Evolutionary conservation across 2,888 invertebrate species (phyloP), one percentile per base, ranked within the genome.

Genomic region (Nesidiocoris tenuis): DNA sequence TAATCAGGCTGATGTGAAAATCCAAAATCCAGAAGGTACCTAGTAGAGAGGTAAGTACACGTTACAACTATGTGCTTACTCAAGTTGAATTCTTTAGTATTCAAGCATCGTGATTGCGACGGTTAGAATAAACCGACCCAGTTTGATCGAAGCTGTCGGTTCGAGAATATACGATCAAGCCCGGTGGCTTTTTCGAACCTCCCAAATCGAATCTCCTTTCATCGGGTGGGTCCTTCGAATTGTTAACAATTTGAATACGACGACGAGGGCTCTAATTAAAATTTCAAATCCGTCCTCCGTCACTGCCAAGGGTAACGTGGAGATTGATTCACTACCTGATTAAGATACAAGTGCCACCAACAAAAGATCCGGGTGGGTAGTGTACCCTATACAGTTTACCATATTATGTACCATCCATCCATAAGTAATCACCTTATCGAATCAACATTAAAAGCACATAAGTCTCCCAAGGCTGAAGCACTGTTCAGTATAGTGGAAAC

Each of bases 391-490:
- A n/a, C n/a, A n/a, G n/a, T n/a, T n/a, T n/a, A n/a, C n/a, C n/a
- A n/a, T n/a, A n/a, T n/a, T n/a, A n/a, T n/a, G n/a, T n/a, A n/a
- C n/a, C n/a, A n/a, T n/a, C n/a, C n/a, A n/a, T n/a, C n/a, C n/a
- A n/a, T n/a, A n/a, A n/a, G n/a, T n/a, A n/a, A n/a, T n/a, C n/a
- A n/a, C n/a, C n/a, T n/a, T 23, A 63, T 63, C 65, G 65, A 65
- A 65, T 65, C 65, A 65, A 65, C 65, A 65, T 65, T 39, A 65
- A 65, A 65, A 65, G 54, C 39, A 65, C 65, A 65, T 65, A 65
- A 65, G 65, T 65, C 65, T 65, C 54, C 54, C 65, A 24, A 24
- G 65, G 21, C 18, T n/a, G n/a, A n/a, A n/a, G n/a, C n/a, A n/a
- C n/a, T n/a, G n/a, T n/a, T n/a, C n/a, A n/a, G n/a, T n/a, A n/a